Conservation (phyloP, 2,888 invertebrate genomes). For the Tetragonisca angustula region DNA sequence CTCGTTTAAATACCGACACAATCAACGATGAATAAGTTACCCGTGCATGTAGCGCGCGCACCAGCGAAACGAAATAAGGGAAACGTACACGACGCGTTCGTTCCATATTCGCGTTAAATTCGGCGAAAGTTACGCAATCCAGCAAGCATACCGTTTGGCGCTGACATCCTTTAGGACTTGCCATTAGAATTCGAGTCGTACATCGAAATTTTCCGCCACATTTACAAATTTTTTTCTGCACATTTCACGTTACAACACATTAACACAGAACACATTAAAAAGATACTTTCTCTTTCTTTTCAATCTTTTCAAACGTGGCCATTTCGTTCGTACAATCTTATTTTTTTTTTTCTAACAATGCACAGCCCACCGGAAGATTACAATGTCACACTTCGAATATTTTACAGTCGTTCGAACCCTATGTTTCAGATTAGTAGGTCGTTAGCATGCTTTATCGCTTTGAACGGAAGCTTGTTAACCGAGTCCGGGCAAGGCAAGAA, state of each 20-base stretch:
- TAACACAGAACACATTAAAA: not conserved
- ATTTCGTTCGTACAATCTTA: not conserved
- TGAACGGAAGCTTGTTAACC: constrained; percentile 57
- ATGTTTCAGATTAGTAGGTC: constrained; percentile 53
- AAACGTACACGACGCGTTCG: constrained; percentile 39
- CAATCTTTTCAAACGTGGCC: too few relatives aligned
- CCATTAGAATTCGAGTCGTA: not conserved
- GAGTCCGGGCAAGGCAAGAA: constrained; percentile 41
- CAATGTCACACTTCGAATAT: constrained; percentile 23
- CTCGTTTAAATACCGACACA: constrained; percentile 80
- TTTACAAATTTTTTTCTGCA: not conserved
- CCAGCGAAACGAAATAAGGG: constrained; percentile 46
- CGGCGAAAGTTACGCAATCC: constrained; percentile 76
- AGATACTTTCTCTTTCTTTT: too few relatives aligned
- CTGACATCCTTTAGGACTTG: constrained; percentile 27
- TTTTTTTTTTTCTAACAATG: too few relatives aligned
- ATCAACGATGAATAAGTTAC: constrained; percentile 55
- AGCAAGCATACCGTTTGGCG: constrained; percentile 12
- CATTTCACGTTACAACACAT: not conserved
- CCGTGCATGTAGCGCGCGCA: constrained; percentile 33
- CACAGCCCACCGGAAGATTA: not conserved
- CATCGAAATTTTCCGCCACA: not conserved
- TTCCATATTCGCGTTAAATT: constrained; percentile 76
- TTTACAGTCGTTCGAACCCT: constrained; percentile 24
- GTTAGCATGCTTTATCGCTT: constrained; percentile 55